phyloP scores from a whole-genome alignment of 2,797 vertebrate genomes.

The Emydoidea blandingii region DNA sequence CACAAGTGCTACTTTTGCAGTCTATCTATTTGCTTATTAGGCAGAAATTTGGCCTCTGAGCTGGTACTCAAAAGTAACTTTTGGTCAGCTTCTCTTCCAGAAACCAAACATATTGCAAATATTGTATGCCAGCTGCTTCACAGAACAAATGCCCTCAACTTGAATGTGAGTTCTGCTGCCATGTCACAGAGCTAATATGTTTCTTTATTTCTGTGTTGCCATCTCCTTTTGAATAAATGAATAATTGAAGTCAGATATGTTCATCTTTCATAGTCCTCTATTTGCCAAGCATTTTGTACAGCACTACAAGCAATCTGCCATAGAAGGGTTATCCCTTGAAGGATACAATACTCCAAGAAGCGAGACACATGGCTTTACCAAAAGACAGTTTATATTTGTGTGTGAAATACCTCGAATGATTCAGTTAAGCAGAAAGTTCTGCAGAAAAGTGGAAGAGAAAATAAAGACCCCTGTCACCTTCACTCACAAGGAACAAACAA shows the following conservation, averaged over 20 bases:
- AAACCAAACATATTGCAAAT: not conserved
- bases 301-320: slow-evolving; percentile 31
- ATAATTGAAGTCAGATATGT: slow-evolving; percentile 12
- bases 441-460: slow-evolving; percentile 6
- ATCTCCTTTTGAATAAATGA: slow-evolving; percentile 5
- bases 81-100: not conserved
- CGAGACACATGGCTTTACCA: slow-evolving; percentile 28
- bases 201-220: fast-evolving
- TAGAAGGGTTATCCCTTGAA: slow-evolving; percentile 47
- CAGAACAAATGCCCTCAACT: not conserved
- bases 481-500: not conserved
- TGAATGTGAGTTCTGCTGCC: not conserved
- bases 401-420: slow-evolving; percentile 21
- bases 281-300: slow-evolving; percentile 30
- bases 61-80: not conserved
- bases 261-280: not conserved
- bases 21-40: not conserved
- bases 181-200: not conserved
- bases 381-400: slow-evolving; percentile 37
- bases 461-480: slow-evolving; percentile 21
- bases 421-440: slow-evolving; percentile 28
- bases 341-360: not conserved
- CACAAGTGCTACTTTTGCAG: not conserved
- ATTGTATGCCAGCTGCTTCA: not conserved
- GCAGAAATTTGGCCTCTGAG: not conserved